Evolutionary conservation across 2,797 vertebrate species (phyloP).

Genomic region (Catamblyrhynchus diadema): DNA sequence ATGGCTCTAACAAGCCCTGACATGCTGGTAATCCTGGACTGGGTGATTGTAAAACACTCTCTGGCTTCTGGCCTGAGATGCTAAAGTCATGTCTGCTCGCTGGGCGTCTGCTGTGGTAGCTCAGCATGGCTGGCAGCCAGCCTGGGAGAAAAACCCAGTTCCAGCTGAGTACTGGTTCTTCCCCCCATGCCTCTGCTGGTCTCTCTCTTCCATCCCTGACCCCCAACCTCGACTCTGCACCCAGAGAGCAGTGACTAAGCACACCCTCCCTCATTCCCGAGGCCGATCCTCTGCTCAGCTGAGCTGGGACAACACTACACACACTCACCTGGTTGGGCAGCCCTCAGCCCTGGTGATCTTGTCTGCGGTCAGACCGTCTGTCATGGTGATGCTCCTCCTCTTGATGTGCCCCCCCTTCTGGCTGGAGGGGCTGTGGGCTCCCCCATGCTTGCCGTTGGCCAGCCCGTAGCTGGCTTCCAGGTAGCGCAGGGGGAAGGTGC

Average conservation of each 20-base stretch:
- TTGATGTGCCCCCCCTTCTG: slow-evolving; percentile 94
- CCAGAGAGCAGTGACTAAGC: neutral
- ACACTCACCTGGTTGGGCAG: slow-evolving; percentile 86
- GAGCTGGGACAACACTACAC: rapidly evolving
- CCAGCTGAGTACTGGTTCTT: neutral
- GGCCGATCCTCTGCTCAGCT: neutral
- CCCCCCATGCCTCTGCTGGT: neutral
- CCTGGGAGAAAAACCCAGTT: neutral
- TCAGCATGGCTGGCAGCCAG: neutral
- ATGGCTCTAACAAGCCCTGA: slow-evolving; percentile 1
- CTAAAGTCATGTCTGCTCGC: neutral
- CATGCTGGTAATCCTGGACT: neutral
- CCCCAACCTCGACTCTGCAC: neutral
- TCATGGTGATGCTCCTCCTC: slow-evolving; percentile 95
- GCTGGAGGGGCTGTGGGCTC: slow-evolving; percentile 81
- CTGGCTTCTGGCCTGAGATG: neutral
- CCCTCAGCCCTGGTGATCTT: slow-evolving; percentile 85
- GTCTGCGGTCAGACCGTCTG: slow-evolving; percentile 89
- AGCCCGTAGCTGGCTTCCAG: slow-evolving; percentile 95
- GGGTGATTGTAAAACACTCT: neutral
- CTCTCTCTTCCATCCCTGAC: neutral
- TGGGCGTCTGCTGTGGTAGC: neutral
- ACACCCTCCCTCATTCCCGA: neutral
- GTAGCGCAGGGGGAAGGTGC: slow-evolving; percentile 94
- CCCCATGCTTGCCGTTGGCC: slow-evolving; percentile 81